Percentiles rank a stretch among this genome's conserved stretches.
Evolutionary conservation across 2,797 vertebrate species (phyloP).

Genomic region (Ceyx erithaca): DNA sequence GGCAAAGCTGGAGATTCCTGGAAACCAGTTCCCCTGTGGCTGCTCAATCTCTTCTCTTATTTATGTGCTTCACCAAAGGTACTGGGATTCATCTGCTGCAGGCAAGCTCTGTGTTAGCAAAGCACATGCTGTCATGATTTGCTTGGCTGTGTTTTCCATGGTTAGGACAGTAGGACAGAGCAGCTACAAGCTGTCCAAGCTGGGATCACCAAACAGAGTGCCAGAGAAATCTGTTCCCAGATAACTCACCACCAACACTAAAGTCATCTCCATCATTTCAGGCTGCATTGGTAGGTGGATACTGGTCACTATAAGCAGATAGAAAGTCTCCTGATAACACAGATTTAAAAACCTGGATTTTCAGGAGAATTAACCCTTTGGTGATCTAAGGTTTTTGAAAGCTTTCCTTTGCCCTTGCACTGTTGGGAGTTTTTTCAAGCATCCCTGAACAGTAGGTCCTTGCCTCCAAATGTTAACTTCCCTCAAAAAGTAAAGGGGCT

Average conservation of each 20-base stretch:
- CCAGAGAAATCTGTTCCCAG: slow-evolving; percentile 81
- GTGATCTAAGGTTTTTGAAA: background rate
- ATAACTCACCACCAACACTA: slow-evolving; percentile 74
- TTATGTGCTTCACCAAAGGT: background rate
- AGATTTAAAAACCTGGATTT: background rate
- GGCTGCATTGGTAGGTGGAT: slow-evolving; percentile 70
- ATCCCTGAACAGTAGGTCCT: background rate
- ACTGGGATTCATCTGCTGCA: background rate
- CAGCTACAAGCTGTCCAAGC: background rate
- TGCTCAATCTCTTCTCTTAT: background rate
- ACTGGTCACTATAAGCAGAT: slow-evolving; percentile 11
- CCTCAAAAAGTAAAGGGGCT: background rate
- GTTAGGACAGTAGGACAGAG: background rate
- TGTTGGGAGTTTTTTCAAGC: background rate
- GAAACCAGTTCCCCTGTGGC: background rate
- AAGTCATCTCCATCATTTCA: slow-evolving; percentile 70
- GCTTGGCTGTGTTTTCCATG: background rate
- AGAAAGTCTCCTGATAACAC: background rate
- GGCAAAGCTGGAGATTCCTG: background rate
- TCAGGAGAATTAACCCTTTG: background rate
- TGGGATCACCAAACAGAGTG: slow-evolving; percentile 37
- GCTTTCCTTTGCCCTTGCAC: background rate
- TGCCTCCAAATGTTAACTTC: background rate
- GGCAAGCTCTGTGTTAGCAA: background rate
- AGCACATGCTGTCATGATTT: background rate